Evolutionary conservation across 2,113 vertebrate species (phyloP).

Genomic region (Aphelocoma coerulescens): DNA sequence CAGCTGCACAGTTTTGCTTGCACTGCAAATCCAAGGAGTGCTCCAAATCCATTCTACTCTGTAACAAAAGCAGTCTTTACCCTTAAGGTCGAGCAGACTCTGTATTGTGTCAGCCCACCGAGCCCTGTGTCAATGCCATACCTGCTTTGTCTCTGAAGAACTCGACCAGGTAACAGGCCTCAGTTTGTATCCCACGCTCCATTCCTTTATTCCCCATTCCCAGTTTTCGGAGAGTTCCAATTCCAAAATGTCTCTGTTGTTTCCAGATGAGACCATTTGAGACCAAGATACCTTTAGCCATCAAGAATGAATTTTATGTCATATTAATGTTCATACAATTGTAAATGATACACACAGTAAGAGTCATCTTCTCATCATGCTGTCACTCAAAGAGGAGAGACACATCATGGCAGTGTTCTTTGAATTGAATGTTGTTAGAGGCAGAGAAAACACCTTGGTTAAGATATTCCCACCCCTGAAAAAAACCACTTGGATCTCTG

Average conservation of each 20-base stretch:
- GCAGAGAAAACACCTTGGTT: neutral
- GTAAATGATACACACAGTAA: neutral
- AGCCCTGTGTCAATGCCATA: neutral
- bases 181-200: constrained; percentile 36
- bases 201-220: constrained; percentile 57
- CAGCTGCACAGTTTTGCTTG: neutral
- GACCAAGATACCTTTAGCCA: constrained; percentile 57
- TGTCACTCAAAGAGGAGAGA: neutral
- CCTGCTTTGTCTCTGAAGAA: constrained; percentile 39
- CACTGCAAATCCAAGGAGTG: neutral
- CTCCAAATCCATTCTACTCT: neutral
- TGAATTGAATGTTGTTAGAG: neutral
- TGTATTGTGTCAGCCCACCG: neutral
- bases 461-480: neutral
- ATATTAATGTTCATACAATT: neutral
- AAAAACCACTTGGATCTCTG: neutral
- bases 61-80: neutral
- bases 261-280: constrained; percentile 58
- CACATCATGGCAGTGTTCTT: neutral
- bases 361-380: neutral
- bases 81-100: neutral
- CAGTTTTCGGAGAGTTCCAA: constrained; percentile 33
- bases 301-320: neutral
- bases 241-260: constrained; percentile 58
- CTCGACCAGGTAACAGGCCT: neutral